phyloP scores from a whole-genome alignment of 1,140 invertebrate genomes.

The Helicoverpa armigera region DNA sequence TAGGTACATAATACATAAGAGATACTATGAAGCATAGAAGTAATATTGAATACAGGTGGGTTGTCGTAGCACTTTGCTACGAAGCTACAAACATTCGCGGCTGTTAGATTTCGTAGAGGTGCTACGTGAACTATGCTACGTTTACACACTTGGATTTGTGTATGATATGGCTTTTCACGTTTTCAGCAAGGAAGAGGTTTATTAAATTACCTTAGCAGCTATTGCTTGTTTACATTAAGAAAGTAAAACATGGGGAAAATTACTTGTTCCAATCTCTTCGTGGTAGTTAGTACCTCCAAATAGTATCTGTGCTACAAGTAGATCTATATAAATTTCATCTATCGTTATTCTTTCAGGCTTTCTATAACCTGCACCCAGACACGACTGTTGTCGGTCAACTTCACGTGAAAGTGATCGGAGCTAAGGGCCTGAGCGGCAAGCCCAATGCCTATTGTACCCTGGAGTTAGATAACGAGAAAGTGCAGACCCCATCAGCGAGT shows the following conservation, averaged over 20 bases:
- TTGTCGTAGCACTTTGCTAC: constrained; percentile 5
- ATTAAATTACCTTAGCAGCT: background rate
- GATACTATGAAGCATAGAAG: background rate
- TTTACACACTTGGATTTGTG: background rate
- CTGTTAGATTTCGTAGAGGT: background rate
- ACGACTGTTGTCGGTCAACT: constrained; percentile 94
- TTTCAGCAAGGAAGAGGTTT: too few relatives aligned
- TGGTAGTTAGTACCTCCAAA: too few relatives aligned
- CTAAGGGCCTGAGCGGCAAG: constrained; percentile 94
- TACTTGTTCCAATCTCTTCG: too few relatives aligned
- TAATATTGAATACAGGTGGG: background rate
- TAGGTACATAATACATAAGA: too few relatives aligned
- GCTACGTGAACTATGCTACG: background rate
- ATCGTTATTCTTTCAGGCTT: constrained; percentile 57
- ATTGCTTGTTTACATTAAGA: too few relatives aligned
- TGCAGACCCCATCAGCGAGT: constrained; percentile 98
- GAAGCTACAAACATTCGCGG: background rate
- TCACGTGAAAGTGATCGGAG: constrained; percentile 94
- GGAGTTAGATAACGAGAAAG: constrained; percentile 96
- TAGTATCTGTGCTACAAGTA: background rate
- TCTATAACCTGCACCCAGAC: constrained; percentile 88
- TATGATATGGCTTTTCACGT: too few relatives aligned
- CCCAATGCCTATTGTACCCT: constrained; percentile 98
- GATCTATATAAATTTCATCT: background rate
- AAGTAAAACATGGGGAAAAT: too few relatives aligned